Evolutionary conservation across 2,113 vertebrate species (phyloP), one percentile per base, ranked within the genome.

Genomic region (Oreochromis aureus): DNA sequence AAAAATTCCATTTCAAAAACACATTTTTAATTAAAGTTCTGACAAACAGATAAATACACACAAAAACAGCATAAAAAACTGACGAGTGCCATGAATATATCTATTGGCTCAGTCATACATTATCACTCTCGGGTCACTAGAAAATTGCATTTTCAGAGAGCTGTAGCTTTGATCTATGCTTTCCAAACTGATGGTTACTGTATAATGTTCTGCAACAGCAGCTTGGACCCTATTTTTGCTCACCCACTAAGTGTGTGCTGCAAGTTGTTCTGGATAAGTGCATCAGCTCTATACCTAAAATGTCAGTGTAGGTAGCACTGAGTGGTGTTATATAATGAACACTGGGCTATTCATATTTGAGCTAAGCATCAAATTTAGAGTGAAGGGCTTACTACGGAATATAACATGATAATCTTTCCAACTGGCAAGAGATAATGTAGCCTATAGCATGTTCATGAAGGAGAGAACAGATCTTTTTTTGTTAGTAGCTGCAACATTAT

Each of bases 311-410:
- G 93, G 89, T 89, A 86, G 86, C 66, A n/a, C 41, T 13, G 84
- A 92, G 81, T 86, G 83, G 46, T 19, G 73, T 92, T 91, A 86
- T 16, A 78, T 82, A 93, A 93, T 30, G 5, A 63, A 88, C 34
- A 48, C 66, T 30, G 36, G 51, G 46, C 51, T 69, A 22, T 55
- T 86, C 22, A 13, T 83, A 46, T 82, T 61, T 88, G 46, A 18
- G 24, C 24, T 59, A 55, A 48, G 12, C n/a, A 10, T 22, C 11
- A 44, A n/a, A 51, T 80, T 69, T 19, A 59, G 24, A 71, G 34
- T 15, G 30, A 24, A 73, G 15, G 19, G 13, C 27, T 22, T 79
- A 27, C 15, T 6, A 8, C 6, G 22, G 34, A 59, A 34, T 66
- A 19, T 8, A 76, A 71, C 86, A 56, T 55, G 48, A n/a, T 84